Conservation (phyloP, 2,113 vertebrate genomes). For the Lycaon pictus region DNA sequence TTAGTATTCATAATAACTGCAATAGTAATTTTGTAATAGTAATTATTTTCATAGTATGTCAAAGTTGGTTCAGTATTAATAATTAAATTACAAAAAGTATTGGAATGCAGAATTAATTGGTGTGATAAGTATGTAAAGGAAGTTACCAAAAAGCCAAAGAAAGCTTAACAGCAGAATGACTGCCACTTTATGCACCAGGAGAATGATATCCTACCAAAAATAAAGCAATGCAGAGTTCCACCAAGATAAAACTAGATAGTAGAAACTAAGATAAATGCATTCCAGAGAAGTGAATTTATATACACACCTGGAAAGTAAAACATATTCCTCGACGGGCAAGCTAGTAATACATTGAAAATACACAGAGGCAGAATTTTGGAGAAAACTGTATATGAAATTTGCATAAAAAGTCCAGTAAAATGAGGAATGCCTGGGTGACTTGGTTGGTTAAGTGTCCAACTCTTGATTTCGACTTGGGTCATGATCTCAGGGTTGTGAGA, state of each 20-base stretch:
- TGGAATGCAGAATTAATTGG: background rate
- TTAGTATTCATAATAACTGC: background rate
- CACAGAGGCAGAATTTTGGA: background rate
- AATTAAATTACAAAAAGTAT: background rate
- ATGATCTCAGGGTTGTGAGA: background rate
- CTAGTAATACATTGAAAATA: background rate
- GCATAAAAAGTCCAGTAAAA: background rate
- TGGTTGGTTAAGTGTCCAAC: background rate
- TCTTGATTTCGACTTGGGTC: background rate
- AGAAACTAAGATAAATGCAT: background rate
- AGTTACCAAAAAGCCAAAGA: background rate
- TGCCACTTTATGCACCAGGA: background rate
- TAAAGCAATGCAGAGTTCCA: background rate
- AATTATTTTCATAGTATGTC: background rate
- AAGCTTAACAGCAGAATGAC: background rate
- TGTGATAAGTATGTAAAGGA: background rate
- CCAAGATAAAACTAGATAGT: background rate
- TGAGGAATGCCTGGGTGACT: background rate
- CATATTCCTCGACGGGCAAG: background rate
- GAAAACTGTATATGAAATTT: background rate
- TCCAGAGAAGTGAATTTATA: background rate
- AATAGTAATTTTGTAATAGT: background rate
- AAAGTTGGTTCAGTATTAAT: background rate
- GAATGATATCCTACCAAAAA: background rate
- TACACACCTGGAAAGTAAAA: background rate